These are phyloP conservation scores for Elysia crispata DNA, from an alignment of 2,888 invertebrate species.

Conservation along the genomic window DNA sequence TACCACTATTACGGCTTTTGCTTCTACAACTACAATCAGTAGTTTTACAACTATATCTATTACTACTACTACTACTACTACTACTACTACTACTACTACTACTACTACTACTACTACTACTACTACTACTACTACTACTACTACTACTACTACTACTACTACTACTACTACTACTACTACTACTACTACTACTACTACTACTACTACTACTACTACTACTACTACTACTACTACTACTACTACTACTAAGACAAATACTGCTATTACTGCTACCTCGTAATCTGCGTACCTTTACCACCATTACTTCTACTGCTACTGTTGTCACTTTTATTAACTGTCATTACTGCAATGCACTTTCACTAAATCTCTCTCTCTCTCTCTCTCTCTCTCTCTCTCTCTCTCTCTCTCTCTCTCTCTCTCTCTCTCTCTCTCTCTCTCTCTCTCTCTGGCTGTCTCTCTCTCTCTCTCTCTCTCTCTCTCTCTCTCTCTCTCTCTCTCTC, in stretches of 20 bases:
- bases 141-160: constrained; percentile 9
- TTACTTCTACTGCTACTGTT: no score
- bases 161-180: constrained; percentile 9
- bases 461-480: background rate
- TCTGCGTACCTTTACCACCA: background rate
- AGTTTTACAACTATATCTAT: no score
- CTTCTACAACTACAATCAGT: no score
- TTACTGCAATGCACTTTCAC: no score
- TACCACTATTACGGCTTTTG: no score
- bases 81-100: constrained; percentile 9
- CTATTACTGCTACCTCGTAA: background rate
- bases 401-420: background rate
- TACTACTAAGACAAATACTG: no score
- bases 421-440: background rate
- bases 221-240: no score
- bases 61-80: constrained; percentile 9
- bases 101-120: constrained; percentile 9
- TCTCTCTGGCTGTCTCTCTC: background rate
- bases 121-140: constrained; percentile 4
- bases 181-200: background rate
- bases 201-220: background rate
- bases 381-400: background rate
- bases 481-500: background rate
- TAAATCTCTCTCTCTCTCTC: no score
- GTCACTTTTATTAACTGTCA: no score